These are phyloP conservation scores for Oxyura jamaicensis DNA, from an alignment of 2,113 vertebrate species.

Conservation along the genomic window DNA sequence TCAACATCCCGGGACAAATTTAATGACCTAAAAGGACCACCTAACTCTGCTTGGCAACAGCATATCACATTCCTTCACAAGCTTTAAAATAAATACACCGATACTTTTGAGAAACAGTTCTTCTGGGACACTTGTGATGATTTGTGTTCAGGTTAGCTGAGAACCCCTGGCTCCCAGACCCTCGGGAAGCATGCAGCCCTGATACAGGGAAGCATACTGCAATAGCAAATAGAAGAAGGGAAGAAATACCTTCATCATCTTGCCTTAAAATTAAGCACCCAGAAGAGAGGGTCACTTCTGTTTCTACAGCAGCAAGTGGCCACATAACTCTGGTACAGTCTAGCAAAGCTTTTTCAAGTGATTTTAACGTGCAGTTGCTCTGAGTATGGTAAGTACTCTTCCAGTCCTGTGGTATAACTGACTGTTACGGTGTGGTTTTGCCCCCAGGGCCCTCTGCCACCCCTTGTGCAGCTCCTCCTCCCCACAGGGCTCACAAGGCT, in stretches of 20 bases:
- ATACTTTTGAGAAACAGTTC: not conserved
- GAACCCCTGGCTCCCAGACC: not conserved
- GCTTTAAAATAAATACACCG: not conserved
- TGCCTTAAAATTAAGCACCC: not conserved
- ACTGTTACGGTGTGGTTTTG: not conserved
- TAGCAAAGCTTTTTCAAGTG: not conserved
- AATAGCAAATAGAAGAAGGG: not conserved
- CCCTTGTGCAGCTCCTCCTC: not conserved
- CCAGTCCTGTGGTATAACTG: not conserved
- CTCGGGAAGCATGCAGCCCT: accelerated
- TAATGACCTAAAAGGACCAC: not conserved
- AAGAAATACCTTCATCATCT: not conserved
- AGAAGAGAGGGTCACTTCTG: not conserved
- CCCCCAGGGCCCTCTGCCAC: not conserved
- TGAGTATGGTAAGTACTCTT: not conserved
- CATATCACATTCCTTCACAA: not conserved
- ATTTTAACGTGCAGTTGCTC: not conserved
- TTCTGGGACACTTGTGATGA: not conserved
- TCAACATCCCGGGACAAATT: not conserved
- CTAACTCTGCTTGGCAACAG: not conserved
- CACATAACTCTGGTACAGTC: accelerated
- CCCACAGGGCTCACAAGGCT: too few species aligned
- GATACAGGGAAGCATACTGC: not conserved
- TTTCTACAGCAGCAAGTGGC: not conserved
- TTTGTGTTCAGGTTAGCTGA: not conserved